Conservation (phyloP, 2,888 invertebrate genomes). For the Cordilura impudica region DNA sequence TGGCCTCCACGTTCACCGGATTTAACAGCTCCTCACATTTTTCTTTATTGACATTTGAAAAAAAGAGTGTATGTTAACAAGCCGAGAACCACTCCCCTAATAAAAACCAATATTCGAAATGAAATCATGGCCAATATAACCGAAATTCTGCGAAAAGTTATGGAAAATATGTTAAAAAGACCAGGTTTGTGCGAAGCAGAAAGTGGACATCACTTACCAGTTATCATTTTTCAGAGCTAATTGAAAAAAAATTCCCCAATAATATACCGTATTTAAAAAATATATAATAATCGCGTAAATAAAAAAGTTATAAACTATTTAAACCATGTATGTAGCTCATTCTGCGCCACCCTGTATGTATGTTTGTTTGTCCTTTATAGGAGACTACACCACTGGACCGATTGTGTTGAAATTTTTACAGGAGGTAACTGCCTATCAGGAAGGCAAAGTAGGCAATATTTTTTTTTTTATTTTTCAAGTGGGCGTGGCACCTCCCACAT, state of each 20-base stretch:
- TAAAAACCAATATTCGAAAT: neutral
- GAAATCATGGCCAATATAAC: neutral
- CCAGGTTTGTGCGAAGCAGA: neutral
- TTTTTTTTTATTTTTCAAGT: no score
- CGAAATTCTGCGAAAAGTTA: neutral
- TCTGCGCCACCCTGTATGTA: no score
- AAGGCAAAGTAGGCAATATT: no score
- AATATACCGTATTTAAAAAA: neutral
- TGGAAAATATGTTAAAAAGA: neutral
- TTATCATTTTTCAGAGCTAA: neutral
- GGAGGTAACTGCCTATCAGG: no score
- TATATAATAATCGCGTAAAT: neutral
- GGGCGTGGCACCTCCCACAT: no score
- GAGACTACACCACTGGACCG: no score
- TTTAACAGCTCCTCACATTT: neutral
- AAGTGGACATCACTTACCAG: neutral
- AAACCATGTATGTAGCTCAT: no score
- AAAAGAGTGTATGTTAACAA: constrained; percentile 14
- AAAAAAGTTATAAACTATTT: no score
- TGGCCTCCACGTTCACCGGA: constrained; percentile 15
- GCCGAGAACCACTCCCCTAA: neutral
- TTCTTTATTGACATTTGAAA: constrained; percentile 15
- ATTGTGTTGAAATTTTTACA: no score
- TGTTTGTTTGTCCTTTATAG: no score
- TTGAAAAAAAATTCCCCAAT: neutral